These are phyloP conservation scores for Apogon talboti DNA, from an alignment of 2,797 vertebrate species.

Conservation along the genomic window DNA sequence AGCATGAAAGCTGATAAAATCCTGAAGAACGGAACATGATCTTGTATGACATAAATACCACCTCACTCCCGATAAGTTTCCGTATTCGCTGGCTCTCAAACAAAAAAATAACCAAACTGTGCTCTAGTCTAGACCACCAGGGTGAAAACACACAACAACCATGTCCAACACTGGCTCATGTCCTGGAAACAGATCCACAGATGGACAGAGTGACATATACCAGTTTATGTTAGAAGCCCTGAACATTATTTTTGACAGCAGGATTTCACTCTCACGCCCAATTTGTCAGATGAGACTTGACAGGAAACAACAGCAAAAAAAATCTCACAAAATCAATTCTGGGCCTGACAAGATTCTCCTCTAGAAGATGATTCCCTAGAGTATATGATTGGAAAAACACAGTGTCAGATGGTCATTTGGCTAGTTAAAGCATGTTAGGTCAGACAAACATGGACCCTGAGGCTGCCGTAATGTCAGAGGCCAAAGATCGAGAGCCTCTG, in stretches of 20 bases:
- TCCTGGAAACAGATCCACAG: background rate
- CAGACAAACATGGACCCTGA: slow-evolving; percentile 66
- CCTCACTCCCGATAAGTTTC: background rate
- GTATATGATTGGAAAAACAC: slow-evolving; percentile 15
- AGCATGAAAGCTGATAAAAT: slow-evolving; percentile 19
- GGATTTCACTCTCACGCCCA: slow-evolving; percentile 5
- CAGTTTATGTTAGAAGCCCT: background rate
- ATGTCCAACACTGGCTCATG: background rate
- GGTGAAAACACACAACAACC: background rate
- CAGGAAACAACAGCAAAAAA: background rate
- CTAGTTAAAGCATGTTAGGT: slow-evolving; percentile 51
- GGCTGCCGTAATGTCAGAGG: slow-evolving; percentile 56
- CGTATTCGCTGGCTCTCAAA: slow-evolving; percentile 11
- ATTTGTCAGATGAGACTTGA: background rate
- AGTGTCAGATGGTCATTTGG: slow-evolving; percentile 25
- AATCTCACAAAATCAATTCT: background rate
- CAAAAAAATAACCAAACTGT: slow-evolving; percentile 6
- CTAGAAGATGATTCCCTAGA: slow-evolving; percentile 27
- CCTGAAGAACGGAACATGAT: slow-evolving; percentile 3
- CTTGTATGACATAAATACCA: slow-evolving; percentile 2
- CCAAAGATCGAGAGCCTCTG: slow-evolving; percentile 34
- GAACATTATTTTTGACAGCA: background rate
- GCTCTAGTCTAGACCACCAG: background rate
- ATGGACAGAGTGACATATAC: background rate
- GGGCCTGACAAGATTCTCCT: slow-evolving; percentile 1